Evolutionary conservation across 2,113 vertebrate genomes (phyloP), one percentile per base, ranked within the genome.

Genomic region (Ameiurus melas): DNA sequence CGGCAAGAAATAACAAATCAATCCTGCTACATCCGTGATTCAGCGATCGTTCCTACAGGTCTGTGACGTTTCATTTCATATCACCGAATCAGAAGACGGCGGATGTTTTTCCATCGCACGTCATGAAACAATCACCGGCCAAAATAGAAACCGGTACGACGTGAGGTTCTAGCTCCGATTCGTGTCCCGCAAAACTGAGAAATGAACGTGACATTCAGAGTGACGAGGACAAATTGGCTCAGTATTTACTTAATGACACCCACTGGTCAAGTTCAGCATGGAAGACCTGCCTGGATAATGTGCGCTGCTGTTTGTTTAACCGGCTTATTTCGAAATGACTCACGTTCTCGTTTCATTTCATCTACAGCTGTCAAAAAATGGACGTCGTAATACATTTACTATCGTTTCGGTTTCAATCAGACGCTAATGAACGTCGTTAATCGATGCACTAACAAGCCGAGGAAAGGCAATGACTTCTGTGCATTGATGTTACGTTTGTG

Each of bases 1-100:
- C n/a, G 66, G 43, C 43, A 79, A n/a, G 55, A 73, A n/a, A 84
- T 53, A 71, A 53, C 43, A 57, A 77, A 83, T 27, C 86, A 30
- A 36, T 70, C 84, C 73, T 0, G 20, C 8, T 53, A 53, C 1
- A 20, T 2, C 36, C 53, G 22, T 30, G 47, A n/a, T 36, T 17
- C 30, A 68, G 6, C 10, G 16, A 84, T 9, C 71, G 3, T 33
- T 7, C n/a, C n/a, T 16, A 33, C 27, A 55, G 51, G 51, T 57
- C 78, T 57, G 70, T 33, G 3, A 39, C 33, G 10, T 71, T 33
- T 8, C 6, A 71, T 71, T 17, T 71, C 0, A 47, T 71, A 71
- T 71, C 30, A 71, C 27, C 16, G 5, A n/a, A 78, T 47, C 47
- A 79, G n/a, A 53, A 51, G 9, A 13, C 33, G 19, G 25, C 10